phyloP scores from a whole-genome alignment of 2,797 vertebrate species.

The Synanceia verrucosa region DNA sequence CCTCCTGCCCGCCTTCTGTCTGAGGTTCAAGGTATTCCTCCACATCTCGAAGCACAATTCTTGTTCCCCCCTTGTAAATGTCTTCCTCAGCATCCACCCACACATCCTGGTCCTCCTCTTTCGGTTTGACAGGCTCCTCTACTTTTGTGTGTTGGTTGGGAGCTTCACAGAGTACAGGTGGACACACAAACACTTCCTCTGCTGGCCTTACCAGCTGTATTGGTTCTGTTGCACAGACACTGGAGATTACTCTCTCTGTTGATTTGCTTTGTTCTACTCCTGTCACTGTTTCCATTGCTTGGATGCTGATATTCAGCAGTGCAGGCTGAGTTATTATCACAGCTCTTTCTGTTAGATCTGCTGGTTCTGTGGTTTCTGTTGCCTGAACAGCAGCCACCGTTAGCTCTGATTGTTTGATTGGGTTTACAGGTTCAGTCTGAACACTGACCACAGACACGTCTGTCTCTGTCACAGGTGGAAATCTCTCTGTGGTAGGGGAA shows the following conservation, averaged over 20 bases:
- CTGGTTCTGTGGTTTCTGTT: slow-evolving; percentile 36
- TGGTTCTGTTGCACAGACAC: slow-evolving; percentile 22
- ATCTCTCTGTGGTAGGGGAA: slow-evolving; percentile 6
- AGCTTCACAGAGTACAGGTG: slow-evolving; percentile 1
- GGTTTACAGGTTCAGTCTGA: slow-evolving; percentile 29
- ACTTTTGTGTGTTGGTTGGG: not conserved
- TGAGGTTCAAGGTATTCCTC: slow-evolving; percentile 14
- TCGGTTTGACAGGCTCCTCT: slow-evolving; percentile 14
- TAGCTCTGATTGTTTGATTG: slow-evolving; percentile 20
- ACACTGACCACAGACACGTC: slow-evolving; percentile 14
- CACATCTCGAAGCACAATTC: slow-evolving; percentile 1
- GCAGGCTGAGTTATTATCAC: not conserved
- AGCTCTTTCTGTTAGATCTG: not conserved
- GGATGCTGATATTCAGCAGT: slow-evolving; percentile 9
- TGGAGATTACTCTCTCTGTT: slow-evolving; percentile 6
- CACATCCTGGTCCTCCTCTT: slow-evolving; percentile 68
- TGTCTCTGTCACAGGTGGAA: slow-evolving; percentile 3
- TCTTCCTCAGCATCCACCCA: slow-evolving; percentile 80
- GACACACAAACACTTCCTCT: slow-evolving; percentile 12
- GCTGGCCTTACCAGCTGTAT: slow-evolving; percentile 14
- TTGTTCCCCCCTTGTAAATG: slow-evolving; percentile 27
- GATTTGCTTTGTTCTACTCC: slow-evolving; percentile 19
- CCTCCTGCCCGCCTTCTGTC: not conserved
- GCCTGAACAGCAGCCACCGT: slow-evolving; percentile 29
- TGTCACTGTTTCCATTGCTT: slow-evolving; percentile 16